Evolutionary conservation across 2,797 vertebrate species (phyloP), one percentile per base, ranked within the genome.

Genomic region (Leptatherina wallacei): DNA sequence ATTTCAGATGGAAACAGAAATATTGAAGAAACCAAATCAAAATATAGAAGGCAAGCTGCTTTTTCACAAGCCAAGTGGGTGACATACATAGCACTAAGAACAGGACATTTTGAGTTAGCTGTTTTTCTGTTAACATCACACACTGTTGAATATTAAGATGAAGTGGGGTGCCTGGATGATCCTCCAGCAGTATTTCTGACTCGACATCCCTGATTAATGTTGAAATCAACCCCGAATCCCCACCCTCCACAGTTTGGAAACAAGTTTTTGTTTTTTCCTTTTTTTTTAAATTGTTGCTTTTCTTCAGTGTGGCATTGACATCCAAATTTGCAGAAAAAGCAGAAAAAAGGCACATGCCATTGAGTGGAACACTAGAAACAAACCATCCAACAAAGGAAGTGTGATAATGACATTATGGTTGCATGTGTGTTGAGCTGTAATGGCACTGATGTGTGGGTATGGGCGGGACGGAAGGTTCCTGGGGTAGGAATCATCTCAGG

Each of bases 301-400:
- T 84, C 84, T 78, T 78, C 55, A 76, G 84, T 88, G 88, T 93
- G 91, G 86, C 87, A 91, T 89, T 77, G 71, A 93, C 84, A 87
- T 94, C 90, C 88, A 91, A 91, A 91, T 93, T 91, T 32, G 85
- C 91, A 94, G 90, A 94, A 92, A 94, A 93, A 91, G 89, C 90
- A 93, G 91, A 93, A 94, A 94, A 93, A 95, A 95, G 94, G 94
- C 94, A 95, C 94, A 94, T 93, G 94, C 93, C 93, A 94, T 93
- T 88, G 83, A 92, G 93, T 94, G 91, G 88, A 93, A 93, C 88
- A 93, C 78, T 75, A 84, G 71, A 88, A 89, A 91, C 67, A 73
- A 92, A 94, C 65, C 62, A 69, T 81, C 85, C 61, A 85, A 89
- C 81, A 71, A 83, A 90, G 89, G 18, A 80, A 87, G 83, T 12